Conservation (phyloP, 2,113 vertebrate species). For the Protobothrops flavoviridis region DNA sequence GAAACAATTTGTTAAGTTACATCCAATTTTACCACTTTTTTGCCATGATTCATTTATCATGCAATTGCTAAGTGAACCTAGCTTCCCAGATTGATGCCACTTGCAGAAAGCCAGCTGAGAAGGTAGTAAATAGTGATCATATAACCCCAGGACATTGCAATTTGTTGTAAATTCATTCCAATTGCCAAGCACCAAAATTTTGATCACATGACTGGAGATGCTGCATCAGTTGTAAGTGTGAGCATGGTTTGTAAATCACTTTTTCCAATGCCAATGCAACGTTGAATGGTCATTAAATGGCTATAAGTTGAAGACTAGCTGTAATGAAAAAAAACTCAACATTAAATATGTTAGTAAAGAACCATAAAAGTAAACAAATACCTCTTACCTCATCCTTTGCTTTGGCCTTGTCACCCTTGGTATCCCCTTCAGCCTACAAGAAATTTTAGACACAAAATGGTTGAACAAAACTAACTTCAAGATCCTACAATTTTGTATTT, state of each 20-base stretch:
- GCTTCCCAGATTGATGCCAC: not conserved
- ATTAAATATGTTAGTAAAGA: not conserved
- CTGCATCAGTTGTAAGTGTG: not conserved
- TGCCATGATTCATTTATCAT: not conserved
- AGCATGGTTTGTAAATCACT: not conserved
- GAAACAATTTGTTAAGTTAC: not conserved
- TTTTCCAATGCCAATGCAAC: not conserved
- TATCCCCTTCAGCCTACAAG: slow-evolving; percentile 78
- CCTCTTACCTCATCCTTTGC: slow-evolving; percentile 83
- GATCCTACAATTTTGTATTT: not conserved
- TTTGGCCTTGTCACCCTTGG: slow-evolving; percentile 84
- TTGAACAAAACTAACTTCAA: not conserved
- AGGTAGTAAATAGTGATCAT: not conserved
- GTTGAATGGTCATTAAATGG: not conserved
- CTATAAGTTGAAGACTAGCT: not conserved
- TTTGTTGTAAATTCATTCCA: not conserved
- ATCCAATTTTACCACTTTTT: not conserved
- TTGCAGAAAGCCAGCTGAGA: not conserved
- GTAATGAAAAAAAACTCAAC: not conserved
- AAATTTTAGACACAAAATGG: not conserved
- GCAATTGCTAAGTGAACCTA: not conserved
- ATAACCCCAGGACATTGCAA: not conserved
- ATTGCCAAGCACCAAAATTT: not conserved
- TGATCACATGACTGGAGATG: not conserved
- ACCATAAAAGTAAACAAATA: not conserved